Conservation (phyloP, 2,113 vertebrate genomes). For the Lophura nycthemera region DNA sequence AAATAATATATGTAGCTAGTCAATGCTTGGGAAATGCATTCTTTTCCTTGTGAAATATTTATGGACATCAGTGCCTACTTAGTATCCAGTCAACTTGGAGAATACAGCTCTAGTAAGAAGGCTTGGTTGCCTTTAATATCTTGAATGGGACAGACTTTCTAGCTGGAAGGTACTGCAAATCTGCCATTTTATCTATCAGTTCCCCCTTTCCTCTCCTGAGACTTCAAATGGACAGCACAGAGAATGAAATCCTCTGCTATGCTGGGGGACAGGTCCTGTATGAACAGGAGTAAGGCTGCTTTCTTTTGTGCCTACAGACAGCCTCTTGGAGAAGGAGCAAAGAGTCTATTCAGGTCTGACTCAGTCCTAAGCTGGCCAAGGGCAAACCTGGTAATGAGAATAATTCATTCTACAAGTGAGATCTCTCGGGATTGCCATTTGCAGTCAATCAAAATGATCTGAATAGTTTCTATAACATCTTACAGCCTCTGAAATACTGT, state of each 20-base stretch:
- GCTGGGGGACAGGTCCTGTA: not conserved
- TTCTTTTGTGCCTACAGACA: not conserved
- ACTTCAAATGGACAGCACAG: not conserved
- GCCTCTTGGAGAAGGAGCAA: not conserved
- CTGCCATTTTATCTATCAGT: not conserved
- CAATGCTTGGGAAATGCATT: constrained; percentile 76
- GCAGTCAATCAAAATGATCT: not conserved
- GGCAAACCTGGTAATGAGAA: not conserved
- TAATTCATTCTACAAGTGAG: not conserved
- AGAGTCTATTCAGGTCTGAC: not conserved
- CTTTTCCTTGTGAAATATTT: constrained; percentile 81
- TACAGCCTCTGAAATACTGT: not conserved
- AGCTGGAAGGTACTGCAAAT: not conserved
- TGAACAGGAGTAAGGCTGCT: not conserved
- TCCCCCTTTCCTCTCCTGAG: fast-evolving
- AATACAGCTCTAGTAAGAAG: not conserved
- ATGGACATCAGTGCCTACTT: constrained; percentile 77
- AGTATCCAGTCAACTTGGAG: constrained; percentile 73
- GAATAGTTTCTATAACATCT: not conserved
- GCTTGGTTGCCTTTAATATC: constrained; percentile 26
- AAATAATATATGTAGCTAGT: constrained; percentile 81
- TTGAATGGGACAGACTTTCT: constrained; percentile 14
- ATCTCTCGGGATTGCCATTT: not conserved
- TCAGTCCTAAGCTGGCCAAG: not conserved
- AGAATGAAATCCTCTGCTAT: not conserved